Percentiles rank a stretch among this genome's conserved stretches.
phyloP scores from a whole-genome alignment of 2,797 vertebrate genomes.

The Clamator glandarius region DNA sequence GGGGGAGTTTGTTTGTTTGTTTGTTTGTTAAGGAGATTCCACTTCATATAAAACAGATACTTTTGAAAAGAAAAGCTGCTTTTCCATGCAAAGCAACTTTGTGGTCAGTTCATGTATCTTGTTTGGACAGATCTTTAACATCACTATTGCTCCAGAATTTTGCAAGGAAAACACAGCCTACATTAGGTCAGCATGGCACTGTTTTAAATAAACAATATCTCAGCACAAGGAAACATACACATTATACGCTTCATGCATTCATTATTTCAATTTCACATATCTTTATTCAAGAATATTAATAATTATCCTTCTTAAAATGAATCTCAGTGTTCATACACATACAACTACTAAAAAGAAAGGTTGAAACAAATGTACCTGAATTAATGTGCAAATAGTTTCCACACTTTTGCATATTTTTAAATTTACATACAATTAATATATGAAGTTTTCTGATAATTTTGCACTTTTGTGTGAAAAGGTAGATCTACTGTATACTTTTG shows the following conservation, averaged over 20 bases:
- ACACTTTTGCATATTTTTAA: background rate
- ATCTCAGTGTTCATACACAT: background rate
- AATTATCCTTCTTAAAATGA: background rate
- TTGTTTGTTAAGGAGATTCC: background rate
- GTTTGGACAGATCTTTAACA: background rate
- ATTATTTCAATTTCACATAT: background rate
- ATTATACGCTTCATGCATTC: background rate
- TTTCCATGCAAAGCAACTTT: background rate
- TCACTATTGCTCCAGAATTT: background rate
- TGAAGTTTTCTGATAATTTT: background rate
- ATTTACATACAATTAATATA: background rate
- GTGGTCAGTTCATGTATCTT: background rate
- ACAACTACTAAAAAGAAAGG: background rate
- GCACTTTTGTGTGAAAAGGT: background rate
- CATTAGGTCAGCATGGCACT: background rate
- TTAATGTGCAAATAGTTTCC: background rate
- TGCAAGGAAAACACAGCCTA: background rate
- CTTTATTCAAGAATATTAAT: background rate
- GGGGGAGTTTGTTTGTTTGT: no score
- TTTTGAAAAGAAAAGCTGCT: background rate
- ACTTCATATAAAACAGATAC: background rate
- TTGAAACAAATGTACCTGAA: background rate
- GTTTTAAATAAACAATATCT: background rate
- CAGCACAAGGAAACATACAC: background rate
- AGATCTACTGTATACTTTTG: conserved; percentile 63